These are phyloP conservation scores for Colletes gigas DNA, from an alignment of 1,140 invertebrate species.

Conservation along the genomic window DNA sequence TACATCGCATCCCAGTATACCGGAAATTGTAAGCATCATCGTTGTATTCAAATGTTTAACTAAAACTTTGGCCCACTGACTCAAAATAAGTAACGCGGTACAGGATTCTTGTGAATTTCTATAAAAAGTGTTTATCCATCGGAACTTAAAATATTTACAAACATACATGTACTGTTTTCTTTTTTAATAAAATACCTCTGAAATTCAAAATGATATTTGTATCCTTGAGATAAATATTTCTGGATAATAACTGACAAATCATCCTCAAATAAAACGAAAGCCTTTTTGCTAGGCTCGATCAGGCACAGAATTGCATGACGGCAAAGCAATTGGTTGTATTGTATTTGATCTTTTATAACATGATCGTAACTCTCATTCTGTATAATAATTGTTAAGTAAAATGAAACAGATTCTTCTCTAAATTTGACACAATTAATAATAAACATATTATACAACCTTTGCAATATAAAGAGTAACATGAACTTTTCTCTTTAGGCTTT, in stretches of 20 bases:
- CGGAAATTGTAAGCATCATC: conserved; percentile 59
- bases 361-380: neutral
- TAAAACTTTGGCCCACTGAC: conserved; percentile 58
- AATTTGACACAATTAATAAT: conserved; percentile 1
- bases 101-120: conserved; percentile 52
- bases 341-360: neutral
- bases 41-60: conserved; percentile 55
- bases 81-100: conserved; percentile 61
- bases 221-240: conserved; percentile 55
- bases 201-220: conserved; percentile 57
- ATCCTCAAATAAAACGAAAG: conserved; percentile 61
- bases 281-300: conserved; percentile 69
- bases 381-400: conserved; percentile 1
- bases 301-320: conserved; percentile 66
- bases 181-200: conserved; percentile 53
- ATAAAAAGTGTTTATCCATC: conserved; percentile 20
- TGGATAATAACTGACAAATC: conserved; percentile 54
- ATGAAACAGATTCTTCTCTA: neutral
- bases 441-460: conserved; percentile 50
- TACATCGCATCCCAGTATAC: conserved; percentile 50
- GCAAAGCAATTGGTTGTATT: conserved; percentile 43
- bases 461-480: conserved; percentile 60
- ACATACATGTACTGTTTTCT: neutral
- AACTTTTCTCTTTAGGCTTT: conserved; percentile 60
- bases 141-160: neutral